A percentile compares a stretch with the other conserved stretches of the same genome.
phyloP scores from a whole-genome alignment of 2,888 invertebrate genomes.

The Deilephila porcellus region DNA sequence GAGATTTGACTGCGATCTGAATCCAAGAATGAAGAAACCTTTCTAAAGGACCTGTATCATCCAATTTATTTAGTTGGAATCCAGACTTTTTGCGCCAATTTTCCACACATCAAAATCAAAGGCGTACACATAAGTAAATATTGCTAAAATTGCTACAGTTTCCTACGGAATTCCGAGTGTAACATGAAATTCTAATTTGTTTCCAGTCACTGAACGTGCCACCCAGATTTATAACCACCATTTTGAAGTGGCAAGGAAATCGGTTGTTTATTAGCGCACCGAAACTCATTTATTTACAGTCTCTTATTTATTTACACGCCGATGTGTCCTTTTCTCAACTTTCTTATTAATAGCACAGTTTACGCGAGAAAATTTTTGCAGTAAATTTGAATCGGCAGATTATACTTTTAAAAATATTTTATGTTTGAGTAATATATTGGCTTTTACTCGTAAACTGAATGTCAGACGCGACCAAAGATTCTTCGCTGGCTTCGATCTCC shows the following conservation, averaged over 20 bases:
- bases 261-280: slow-evolving; percentile 2
- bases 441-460: background rate
- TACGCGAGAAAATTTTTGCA: background rate
- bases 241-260: background rate
- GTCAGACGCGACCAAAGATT: background rate
- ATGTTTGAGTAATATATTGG: background rate
- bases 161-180: too few species aligned
- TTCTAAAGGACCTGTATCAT: too few species aligned
- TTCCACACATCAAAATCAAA: too few species aligned
- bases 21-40: too few species aligned
- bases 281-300: slow-evolving; percentile 2
- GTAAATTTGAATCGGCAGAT: background rate
- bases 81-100: too few species aligned
- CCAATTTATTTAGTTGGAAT: too few species aligned
- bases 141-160: too few species aligned
- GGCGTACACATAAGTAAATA: too few species aligned
- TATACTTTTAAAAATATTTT: background rate
- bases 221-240: background rate
- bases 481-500: slow-evolving; percentile 1
- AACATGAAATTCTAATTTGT: slow-evolving; percentile 2
- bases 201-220: background rate
- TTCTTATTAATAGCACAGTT: slow-evolving; percentile 3
- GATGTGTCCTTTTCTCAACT: slow-evolving; percentile 9
- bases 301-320: slow-evolving; percentile 9
- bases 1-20: too few species aligned